Conservation (phyloP, 2,113 vertebrate genomes). For the Aix galericulata region DNA sequence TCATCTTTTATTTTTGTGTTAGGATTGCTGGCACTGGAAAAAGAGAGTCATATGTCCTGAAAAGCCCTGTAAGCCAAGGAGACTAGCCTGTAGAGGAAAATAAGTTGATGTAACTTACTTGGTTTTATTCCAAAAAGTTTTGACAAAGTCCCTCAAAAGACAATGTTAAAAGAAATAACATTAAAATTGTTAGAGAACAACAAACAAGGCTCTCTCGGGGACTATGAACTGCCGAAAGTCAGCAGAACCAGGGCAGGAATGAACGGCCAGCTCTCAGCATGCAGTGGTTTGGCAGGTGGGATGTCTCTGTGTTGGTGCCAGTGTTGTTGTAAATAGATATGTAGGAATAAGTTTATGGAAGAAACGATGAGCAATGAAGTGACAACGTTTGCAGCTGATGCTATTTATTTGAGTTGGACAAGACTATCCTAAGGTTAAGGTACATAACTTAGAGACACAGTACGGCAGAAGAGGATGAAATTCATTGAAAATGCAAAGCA, state of each 20-base stretch:
- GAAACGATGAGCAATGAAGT: background rate
- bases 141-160: background rate
- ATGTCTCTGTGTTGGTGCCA: background rate
- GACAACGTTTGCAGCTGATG: background rate
- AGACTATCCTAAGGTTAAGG: background rate
- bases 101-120: background rate
- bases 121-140: background rate
- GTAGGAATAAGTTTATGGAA: background rate
- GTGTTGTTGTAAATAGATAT: background rate
- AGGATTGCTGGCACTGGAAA: background rate
- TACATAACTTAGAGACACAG: fast-evolving
- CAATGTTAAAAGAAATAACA: background rate
- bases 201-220: background rate
- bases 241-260: background rate
- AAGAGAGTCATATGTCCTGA: background rate
- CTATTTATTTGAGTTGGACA: background rate
- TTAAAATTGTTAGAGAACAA: background rate
- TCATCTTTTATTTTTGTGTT: background rate
- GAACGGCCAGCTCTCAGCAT: background rate
- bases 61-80: background rate
- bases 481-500: background rate
- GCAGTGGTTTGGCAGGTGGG: background rate
- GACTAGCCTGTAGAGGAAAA: background rate
- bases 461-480: background rate
- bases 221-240: background rate